Conservation (phyloP, 2,888 invertebrate species). For the Drosophila mimica region DNA sequence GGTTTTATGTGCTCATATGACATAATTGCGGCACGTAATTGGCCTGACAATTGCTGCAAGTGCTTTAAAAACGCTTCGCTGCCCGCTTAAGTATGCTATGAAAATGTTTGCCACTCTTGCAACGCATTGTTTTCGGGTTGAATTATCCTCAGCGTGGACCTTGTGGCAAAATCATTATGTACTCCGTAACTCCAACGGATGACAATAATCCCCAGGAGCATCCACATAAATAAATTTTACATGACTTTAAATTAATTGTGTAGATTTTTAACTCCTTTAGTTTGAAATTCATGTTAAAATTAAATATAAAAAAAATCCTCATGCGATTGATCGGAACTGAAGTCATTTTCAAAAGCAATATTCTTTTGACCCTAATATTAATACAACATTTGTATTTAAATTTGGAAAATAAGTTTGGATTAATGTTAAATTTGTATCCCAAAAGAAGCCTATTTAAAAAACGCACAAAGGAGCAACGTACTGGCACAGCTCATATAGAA, state of each 20-base stretch:
- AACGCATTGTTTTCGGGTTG: conserved; percentile 41
- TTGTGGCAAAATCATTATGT: neutral
- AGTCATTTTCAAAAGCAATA: too few relatives aligned
- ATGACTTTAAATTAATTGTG: neutral
- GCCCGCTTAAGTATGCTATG: conserved; percentile 73
- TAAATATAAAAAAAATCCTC: neutral
- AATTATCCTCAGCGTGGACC: neutral
- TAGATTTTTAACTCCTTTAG: neutral
- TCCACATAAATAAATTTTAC: conserved; percentile 11
- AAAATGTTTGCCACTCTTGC: conserved; percentile 48
- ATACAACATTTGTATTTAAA: too few relatives aligned
- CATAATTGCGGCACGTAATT: conserved; percentile 76
- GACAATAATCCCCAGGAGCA: conserved; percentile 6
- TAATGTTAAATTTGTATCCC: too few relatives aligned
- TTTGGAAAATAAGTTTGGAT: too few relatives aligned
- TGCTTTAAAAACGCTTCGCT: conserved; percentile 69
- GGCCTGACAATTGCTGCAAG: conserved; percentile 77
- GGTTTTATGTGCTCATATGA: conserved; percentile 74
- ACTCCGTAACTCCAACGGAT: conserved; percentile 25
- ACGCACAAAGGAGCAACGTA: neutral
- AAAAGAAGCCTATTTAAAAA: too few relatives aligned
- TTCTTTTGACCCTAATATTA: too few relatives aligned
- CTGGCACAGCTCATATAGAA: neutral
- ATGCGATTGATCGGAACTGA: too few relatives aligned
- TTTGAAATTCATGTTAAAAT: neutral